These are phyloP conservation scores for Sicus ferrugineus DNA, from an alignment of 2,888 invertebrate genomes.

Conservation along the genomic window DNA sequence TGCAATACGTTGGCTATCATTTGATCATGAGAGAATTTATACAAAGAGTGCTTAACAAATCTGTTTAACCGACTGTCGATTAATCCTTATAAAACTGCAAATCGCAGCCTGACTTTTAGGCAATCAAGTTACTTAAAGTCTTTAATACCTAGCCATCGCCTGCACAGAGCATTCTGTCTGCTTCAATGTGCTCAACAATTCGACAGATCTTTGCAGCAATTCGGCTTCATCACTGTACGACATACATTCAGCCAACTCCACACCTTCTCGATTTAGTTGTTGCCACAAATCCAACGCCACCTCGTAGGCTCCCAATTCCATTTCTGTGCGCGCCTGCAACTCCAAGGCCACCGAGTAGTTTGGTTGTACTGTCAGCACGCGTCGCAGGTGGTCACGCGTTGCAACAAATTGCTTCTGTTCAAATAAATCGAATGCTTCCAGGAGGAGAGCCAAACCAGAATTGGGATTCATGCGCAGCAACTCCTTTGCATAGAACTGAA, in stretches of 20 bases:
- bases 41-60: conserved; percentile 49
- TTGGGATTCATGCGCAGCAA: conserved; percentile 69
- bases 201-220: conserved; percentile 66
- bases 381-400: conserved; percentile 67
- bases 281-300: conserved; percentile 61
- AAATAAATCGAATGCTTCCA: conserved; percentile 69
- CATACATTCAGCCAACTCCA: conserved; percentile 50
- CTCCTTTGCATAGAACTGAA: conserved; percentile 67
- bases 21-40: not conserved
- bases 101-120: not conserved
- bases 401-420: conserved; percentile 67
- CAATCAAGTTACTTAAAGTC: too few relatives aligned
- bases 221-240: conserved; percentile 47
- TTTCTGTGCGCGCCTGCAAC: conserved; percentile 65
- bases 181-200: conserved; percentile 54
- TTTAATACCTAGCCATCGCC: conserved; percentile 51
- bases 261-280: conserved; percentile 43
- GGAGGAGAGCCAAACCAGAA: conserved; percentile 71
- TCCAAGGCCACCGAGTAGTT: conserved; percentile 66
- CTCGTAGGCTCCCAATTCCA: conserved; percentile 66
- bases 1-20: too few relatives aligned
- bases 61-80: not conserved
- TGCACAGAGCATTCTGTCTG: conserved; percentile 39
- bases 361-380: conserved; percentile 62
- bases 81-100: not conserved